Conservation (phyloP, 2,888 invertebrate genomes). For the Phortica okadai region DNA sequence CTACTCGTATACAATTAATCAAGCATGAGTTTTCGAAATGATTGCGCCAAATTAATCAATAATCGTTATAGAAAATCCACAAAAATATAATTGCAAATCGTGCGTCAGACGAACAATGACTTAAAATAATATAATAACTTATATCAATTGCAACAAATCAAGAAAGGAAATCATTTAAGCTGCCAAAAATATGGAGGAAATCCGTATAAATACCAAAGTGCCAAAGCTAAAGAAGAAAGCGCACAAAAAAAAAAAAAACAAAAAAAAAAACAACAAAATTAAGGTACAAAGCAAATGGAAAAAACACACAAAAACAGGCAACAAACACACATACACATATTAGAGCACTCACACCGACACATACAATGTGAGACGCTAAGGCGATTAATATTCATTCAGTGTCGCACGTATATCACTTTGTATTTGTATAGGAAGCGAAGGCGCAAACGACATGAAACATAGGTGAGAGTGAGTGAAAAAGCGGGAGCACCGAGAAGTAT, state of each 20-base stretch:
- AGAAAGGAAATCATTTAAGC: conserved; percentile 70
- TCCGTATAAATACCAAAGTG: conserved; percentile 7
- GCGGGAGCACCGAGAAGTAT: conserved; percentile 54
- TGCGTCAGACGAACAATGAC: conserved; percentile 55
- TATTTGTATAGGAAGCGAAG: conserved; percentile 62
- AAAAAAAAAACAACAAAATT: conserved; percentile 14
- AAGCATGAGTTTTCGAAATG: too few relatives aligned
- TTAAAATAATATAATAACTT: conserved; percentile 68
- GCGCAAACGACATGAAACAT: background rate
- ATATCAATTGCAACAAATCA: conserved; percentile 65
- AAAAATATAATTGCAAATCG: background rate
- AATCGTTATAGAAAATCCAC: conserved; percentile 1
- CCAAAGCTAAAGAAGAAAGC: background rate
- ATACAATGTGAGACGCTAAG: conserved; percentile 38
- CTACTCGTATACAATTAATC: too few relatives aligned
- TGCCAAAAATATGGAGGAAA: conserved; percentile 57
- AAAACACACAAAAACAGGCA: conserved; percentile 18
- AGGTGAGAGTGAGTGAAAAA: background rate
- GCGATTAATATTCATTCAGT: conserved; percentile 76
- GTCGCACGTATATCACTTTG: conserved; percentile 76
- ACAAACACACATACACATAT: conserved; percentile 6
- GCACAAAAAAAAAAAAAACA: background rate
- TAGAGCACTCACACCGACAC: conserved; percentile 32
- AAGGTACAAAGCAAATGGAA: conserved; percentile 38
- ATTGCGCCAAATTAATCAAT: background rate